Conservation (phyloP, 2,888 invertebrate species). For the Sinelater perroti region DNA sequence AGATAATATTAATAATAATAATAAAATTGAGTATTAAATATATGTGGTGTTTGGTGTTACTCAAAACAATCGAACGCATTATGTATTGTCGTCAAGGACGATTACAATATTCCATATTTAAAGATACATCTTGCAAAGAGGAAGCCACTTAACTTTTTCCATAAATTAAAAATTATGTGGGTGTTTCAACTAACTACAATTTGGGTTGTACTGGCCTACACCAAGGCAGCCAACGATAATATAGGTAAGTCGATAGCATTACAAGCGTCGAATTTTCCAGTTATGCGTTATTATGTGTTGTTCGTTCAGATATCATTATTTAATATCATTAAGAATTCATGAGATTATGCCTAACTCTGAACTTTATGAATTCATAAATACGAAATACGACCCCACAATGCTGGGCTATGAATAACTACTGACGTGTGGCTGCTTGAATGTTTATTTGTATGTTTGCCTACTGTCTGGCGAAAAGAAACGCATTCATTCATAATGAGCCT, state of each 20-base stretch:
- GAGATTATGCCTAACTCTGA: slow-evolving; percentile 13
- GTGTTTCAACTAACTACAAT: slow-evolving; percentile 27
- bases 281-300: slow-evolving; percentile 17
- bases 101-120: slow-evolving; percentile 23
- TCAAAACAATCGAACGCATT: slow-evolving; percentile 17
- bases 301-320: slow-evolving; percentile 18
- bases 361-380: slow-evolving; percentile 22
- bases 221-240: slow-evolving; percentile 31
- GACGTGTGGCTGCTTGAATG: slow-evolving; percentile 8
- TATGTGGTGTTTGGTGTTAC: slow-evolving; percentile 25
- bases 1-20: too few species aligned
- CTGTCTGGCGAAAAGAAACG: background rate
- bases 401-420: slow-evolving; percentile 13
- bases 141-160: slow-evolving; percentile 23
- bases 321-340: slow-evolving; percentile 23
- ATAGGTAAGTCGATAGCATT: slow-evolving; percentile 33
- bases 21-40: too few species aligned
- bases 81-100: slow-evolving; percentile 21
- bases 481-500: slow-evolving; percentile 2
- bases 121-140: slow-evolving; percentile 20
- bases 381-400: slow-evolving; percentile 11
- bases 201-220: slow-evolving; percentile 26
- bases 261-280: slow-evolving; percentile 20
- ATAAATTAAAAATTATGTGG: slow-evolving; percentile 32
- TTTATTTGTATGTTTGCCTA: slow-evolving; percentile 1